A percentile compares a stretch with the other conserved stretches of the same genome.
Evolutionary conservation across 2,888 invertebrate genomes (phyloP).

Genomic region (Drosophila picticornis): DNA sequence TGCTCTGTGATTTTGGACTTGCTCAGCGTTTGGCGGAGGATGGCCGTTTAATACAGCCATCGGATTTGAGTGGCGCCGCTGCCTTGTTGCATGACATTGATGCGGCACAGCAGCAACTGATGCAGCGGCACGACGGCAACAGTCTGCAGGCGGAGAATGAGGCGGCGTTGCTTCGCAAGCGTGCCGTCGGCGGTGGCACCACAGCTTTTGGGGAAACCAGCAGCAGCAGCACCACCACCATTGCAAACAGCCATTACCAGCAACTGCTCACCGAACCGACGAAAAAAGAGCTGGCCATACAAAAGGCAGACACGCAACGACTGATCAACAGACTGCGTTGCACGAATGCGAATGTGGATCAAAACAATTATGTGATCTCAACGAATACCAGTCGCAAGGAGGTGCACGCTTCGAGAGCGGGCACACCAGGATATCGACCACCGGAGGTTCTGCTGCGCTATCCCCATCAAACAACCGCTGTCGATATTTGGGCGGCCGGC

Average conservation of each 20-base stretch:
- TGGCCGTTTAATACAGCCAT: conserved; percentile 48
- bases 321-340: conserved; percentile 56
- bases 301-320: conserved; percentile 74
- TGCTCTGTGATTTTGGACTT: conserved; percentile 95
- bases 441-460: conserved; percentile 94
- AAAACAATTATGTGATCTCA: conserved; percentile 88
- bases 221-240: background rate
- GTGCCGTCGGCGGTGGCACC: conserved; percentile 33
- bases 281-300: conserved; percentile 86
- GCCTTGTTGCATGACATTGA: conserved; percentile 49
- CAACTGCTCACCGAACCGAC: conserved; percentile 86
- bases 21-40: conserved; percentile 88
- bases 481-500: conserved; percentile 96
- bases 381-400: conserved; percentile 87
- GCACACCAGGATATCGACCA: conserved; percentile 95
- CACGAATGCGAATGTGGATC: conserved; percentile 88
- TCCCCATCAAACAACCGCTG: conserved; percentile 91
- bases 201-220: conserved; percentile 40
- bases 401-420: conserved; percentile 92
- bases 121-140: conserved; percentile 54
- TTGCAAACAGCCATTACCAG: background rate
- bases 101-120: conserved; percentile 30
- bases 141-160: conserved; percentile 59
- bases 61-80: conserved; percentile 42
- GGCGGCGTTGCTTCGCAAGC: conserved; percentile 39